A percentile compares a stretch with the other conserved stretches of the same genome.
phyloP scores from a whole-genome alignment of 2,797 vertebrate genomes.

The Champsocephalus gunnari region DNA sequence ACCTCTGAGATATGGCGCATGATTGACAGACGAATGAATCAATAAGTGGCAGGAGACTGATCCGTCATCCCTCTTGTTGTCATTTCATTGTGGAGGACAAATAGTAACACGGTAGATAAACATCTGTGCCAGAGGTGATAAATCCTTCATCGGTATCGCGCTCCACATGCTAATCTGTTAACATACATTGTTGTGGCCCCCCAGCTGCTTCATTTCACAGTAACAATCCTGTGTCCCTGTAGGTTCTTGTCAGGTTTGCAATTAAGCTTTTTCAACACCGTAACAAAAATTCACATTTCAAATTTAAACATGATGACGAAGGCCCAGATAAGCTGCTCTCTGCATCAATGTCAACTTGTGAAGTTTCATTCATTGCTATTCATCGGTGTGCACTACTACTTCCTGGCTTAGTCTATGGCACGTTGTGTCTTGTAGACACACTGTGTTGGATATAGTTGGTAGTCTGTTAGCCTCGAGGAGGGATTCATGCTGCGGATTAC shows the following conservation, averaged over 20 bases:
- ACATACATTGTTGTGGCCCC: slow-evolving; percentile 30
- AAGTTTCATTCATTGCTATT: slow-evolving; percentile 20
- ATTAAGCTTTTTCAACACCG: slow-evolving; percentile 43
- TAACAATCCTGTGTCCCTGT: slow-evolving; percentile 20
- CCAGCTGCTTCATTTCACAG: slow-evolving; percentile 35
- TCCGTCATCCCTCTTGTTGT: slow-evolving; percentile 48
- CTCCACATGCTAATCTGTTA: slow-evolving; percentile 52
- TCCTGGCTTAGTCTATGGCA: not conserved
- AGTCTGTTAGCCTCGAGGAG: slow-evolving; percentile 57
- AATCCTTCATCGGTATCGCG: slow-evolving; percentile 37
- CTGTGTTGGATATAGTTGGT: slow-evolving; percentile 35
- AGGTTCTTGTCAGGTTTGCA: slow-evolving; percentile 44
- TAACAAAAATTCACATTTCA: slow-evolving; percentile 32
- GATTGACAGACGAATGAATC: slow-evolving; percentile 52
- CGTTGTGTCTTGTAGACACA: slow-evolving; percentile 23
- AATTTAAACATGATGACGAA: slow-evolving; percentile 19
- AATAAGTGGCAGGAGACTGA: slow-evolving; percentile 25
- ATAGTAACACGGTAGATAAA: slow-evolving; percentile 52
- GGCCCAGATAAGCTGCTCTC: slow-evolving; percentile 20
- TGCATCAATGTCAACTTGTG: slow-evolving; percentile 31
- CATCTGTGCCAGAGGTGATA: slow-evolving; percentile 46
- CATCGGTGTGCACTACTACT: not conserved
- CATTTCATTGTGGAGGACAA: slow-evolving; percentile 50
- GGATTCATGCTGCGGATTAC: slow-evolving; percentile 73
- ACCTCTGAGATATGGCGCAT: slow-evolving; percentile 29